Conservation (phyloP, 2,797 vertebrate genomes). For the Odontamblyopus rebecca region DNA sequence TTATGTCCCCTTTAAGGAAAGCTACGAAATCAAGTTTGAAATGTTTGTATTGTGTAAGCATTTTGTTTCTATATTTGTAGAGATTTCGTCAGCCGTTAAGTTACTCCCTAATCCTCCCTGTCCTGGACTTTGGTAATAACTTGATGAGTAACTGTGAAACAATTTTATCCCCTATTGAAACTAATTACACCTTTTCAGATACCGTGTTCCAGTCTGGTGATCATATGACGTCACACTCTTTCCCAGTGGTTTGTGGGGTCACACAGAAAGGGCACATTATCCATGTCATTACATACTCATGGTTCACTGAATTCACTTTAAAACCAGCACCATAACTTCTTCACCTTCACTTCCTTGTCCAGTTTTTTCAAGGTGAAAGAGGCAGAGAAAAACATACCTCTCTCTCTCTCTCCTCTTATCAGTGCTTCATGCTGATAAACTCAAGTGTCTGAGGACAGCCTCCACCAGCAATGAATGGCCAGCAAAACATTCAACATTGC, state of each 20-base stretch:
- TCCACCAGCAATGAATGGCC: neutral
- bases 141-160: slow-evolving; percentile 29
- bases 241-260: slow-evolving; percentile 13
- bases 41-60: too few relatives aligned
- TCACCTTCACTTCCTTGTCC: slow-evolving; percentile 31
- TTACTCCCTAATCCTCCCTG: slow-evolving; percentile 10
- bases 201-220: neutral
- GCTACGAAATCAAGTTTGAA: too few relatives aligned
- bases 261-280: slow-evolving; percentile 13
- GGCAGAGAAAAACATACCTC: slow-evolving; percentile 11
- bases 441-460: slow-evolving; percentile 30
- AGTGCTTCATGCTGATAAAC: slow-evolving; percentile 45
- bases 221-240: neutral
- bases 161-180: slow-evolving; percentile 7
- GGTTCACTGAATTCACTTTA: slow-evolving; percentile 38
- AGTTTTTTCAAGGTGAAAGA: slow-evolving; percentile 45
- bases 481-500: neutral
- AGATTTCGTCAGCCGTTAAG: slow-evolving; percentile 4
- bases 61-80: neutral
- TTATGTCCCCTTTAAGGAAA: too few relatives aligned
- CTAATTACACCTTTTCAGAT: slow-evolving; percentile 9
- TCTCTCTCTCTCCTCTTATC: slow-evolving; percentile 52
- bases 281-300: slow-evolving; percentile 25
- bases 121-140: neutral
- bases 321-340: slow-evolving; percentile 39